Percentiles rank a stretch among this genome's conserved stretches.
phyloP scores from a whole-genome alignment of 53 echinoderm and acorn worm species.

The Patiria pectinifera region DNA sequence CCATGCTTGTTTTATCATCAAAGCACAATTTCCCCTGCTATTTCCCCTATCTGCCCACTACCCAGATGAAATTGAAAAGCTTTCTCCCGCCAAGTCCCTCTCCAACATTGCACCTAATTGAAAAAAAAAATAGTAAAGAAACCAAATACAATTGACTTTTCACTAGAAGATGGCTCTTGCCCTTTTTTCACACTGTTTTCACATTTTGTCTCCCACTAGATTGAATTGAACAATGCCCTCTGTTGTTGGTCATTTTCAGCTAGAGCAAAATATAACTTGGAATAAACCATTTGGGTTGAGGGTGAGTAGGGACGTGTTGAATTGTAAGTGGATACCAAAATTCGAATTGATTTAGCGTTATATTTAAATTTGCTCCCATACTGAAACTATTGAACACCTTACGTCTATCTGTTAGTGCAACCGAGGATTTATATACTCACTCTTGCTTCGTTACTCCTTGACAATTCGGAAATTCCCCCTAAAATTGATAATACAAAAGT shows the following conservation, averaged over 20 bases:
- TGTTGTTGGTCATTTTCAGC: conserved; percentile 34
- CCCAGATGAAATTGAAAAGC: background rate
- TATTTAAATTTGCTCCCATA: background rate
- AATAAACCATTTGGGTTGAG: background rate
- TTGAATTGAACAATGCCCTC: conserved; percentile 48
- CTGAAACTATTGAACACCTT: background rate
- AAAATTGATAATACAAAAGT: background rate
- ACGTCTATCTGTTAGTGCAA: background rate
- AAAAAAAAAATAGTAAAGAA: background rate
- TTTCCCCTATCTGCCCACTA: background rate
- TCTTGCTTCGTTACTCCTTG: background rate
- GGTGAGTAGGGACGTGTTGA: background rate
- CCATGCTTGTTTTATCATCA: too few relatives aligned
- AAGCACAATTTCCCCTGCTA: too few relatives aligned
- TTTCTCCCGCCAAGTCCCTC: background rate
- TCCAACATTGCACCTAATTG: background rate
- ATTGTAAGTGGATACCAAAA: background rate
- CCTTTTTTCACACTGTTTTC: background rate
- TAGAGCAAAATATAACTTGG: background rate
- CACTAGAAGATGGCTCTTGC: background rate
- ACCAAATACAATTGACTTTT: too few relatives aligned
- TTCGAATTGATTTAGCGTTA: background rate
- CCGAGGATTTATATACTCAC: background rate
- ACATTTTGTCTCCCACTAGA: too few relatives aligned
- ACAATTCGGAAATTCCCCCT: background rate